Conservation (phyloP, 2,888 invertebrate genomes). For the Uropetala carovei region DNA sequence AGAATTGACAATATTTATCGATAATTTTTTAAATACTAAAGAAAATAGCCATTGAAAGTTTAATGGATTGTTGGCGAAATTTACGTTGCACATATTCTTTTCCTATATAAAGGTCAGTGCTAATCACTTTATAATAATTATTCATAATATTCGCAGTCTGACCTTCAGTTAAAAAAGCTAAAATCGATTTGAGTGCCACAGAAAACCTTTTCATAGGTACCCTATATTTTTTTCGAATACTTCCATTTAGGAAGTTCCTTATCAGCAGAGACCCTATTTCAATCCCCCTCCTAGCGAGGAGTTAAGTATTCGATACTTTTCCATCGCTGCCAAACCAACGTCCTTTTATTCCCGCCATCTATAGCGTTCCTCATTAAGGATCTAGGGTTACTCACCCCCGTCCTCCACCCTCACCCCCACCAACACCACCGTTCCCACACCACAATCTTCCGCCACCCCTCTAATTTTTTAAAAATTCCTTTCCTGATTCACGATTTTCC, state of each 20-base stretch:
- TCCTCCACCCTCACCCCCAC: background rate
- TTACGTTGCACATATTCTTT: too few species aligned
- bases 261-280: background rate
- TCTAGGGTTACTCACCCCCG: slow-evolving; percentile 47
- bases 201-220: background rate
- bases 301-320: slow-evolving; percentile 47
- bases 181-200: too few species aligned
- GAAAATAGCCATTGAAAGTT: too few species aligned
- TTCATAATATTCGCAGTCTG: too few species aligned
- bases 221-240: background rate
- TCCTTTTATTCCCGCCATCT: slow-evolving; percentile 51
- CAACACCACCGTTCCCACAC: background rate
- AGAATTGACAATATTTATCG: too few species aligned
- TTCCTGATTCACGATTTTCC: slow-evolving; percentile 62
- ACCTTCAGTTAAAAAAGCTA: too few species aligned
- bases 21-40: too few species aligned
- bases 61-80: too few species aligned
- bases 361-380: slow-evolving; percentile 61
- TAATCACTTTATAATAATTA: too few species aligned
- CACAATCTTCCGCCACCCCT: background rate
- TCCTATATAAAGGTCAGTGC: too few species aligned
- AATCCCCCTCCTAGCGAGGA: background rate
- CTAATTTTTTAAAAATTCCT: slow-evolving; percentile 55
- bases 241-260: slow-evolving; percentile 1
- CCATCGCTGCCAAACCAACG: background rate